Base-by-base conservation (phyloP, 2,113 vertebrate species). In the Herpailurus yagouaroundi region DNA sequence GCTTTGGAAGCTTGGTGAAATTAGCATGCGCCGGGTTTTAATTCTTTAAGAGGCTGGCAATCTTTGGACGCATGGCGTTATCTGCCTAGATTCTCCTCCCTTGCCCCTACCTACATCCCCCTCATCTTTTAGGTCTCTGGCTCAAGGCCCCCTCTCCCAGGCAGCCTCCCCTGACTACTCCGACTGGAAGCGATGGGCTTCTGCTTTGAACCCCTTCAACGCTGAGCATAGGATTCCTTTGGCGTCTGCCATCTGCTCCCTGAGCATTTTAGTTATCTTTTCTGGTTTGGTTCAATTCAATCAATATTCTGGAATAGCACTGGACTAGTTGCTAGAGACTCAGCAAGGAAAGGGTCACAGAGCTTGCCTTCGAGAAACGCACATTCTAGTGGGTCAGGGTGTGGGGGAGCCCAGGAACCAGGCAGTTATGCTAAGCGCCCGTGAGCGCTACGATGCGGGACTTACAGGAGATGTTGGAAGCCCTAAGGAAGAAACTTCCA, bases 361-460 rank as follows among this genome's bases (percentile, higher is more conserved):
- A 16, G 48, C 1, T 41, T 36, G 12, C 4, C 68, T 33, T 66
- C 29, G 36, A 66, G 73, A 92, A 33, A 7, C 11, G 81, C 77
- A 38, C 15, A 21, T 89, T 55, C 48, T n/a, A 41, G 19, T 33
- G 13, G 1, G 7, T 73, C 21, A 33, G 0, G 38, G 14, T 1
- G 5, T 12, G 27, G 41, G 13, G 31, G 33, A 19, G 45, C 45
- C 1, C 41, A 50, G 48, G 45, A 33, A 31, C 3, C 29, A 74
- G 71, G 1, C 13, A 12, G 15, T 60, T 41, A n/a, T 29, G 25
- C 31, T 2, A 45, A 86, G 45, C 1, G 33, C 9, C 27, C 16
- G 0, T 18, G 14, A 15, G 5, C 2, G 3, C 14, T 50, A 10
- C n/a, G 25, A 19, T 2, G 10, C 0, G 0, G 23, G 19, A 63